Conservation (phyloP, 2,113 vertebrate species). For the Edolisoma coerulescens region DNA sequence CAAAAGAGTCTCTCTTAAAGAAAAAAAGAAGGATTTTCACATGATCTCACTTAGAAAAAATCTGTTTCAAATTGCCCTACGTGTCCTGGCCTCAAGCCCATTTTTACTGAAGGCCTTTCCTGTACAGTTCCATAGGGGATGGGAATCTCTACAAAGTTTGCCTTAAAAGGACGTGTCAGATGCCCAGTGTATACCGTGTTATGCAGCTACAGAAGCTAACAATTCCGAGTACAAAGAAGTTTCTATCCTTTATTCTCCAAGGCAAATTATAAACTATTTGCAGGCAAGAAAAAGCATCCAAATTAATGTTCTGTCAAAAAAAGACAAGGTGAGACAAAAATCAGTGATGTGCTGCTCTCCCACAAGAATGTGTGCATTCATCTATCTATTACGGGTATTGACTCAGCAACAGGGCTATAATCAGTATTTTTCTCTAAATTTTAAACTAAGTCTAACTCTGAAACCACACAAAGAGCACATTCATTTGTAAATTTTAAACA, state of each 20-base stretch:
- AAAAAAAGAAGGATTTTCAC: constrained; percentile 57
- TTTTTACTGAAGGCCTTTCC: constrained; percentile 62
- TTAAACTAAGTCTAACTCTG: not conserved
- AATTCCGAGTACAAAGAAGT: not conserved
- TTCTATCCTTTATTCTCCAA: not conserved
- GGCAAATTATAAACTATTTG: not conserved
- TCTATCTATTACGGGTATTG: not conserved
- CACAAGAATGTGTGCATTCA: not conserved
- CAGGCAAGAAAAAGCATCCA: not conserved
- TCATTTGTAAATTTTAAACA: not conserved
- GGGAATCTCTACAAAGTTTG: constrained; percentile 56
- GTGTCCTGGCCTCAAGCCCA: constrained; percentile 44
- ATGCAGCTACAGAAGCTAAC: constrained; percentile 18
- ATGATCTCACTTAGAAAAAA: constrained; percentile 69
- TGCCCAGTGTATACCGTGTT: not conserved
- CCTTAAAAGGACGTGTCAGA: constrained; percentile 60
- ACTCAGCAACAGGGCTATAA: not conserved
- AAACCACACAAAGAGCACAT: not conserved
- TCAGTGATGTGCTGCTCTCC: not conserved
- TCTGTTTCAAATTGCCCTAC: constrained; percentile 62
- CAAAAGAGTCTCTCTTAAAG: constrained; percentile 1
- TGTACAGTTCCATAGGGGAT: constrained; percentile 23
- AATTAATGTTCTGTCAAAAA: not conserved
- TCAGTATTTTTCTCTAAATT: not conserved
- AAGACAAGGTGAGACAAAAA: not conserved